Evolutionary conservation across 2,888 invertebrate species (phyloP), one percentile per base, ranked within the genome.

Genomic region (Ormyrus pomaceus): DNA sequence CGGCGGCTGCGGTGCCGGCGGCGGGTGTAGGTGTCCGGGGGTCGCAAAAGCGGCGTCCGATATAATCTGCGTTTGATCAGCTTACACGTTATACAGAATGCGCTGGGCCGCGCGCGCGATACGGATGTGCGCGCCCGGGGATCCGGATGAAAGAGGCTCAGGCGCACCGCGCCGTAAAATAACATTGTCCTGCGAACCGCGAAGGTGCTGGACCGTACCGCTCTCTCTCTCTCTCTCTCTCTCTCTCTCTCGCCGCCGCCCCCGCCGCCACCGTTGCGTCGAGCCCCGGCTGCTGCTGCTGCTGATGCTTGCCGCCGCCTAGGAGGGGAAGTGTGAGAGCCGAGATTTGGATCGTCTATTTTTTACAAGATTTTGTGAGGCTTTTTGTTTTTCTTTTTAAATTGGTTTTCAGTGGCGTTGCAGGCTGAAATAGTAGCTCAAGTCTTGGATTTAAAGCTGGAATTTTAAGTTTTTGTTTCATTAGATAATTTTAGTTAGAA

Each of bases 111-210:
- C 68, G 71, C 48, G 56, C 46, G 68, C 74, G 71, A 78, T 78
- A 72, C 77, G 73, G 79, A 71, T 76, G 79, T 70, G 80, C 74
- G 80, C 83, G 69, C 82, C 66, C 86, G 86, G 85, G 86, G 86
- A 87, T 86, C 87, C 87, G 89, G 89, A 88, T 89, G 88, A 90
- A 90, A 90, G 89, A 89, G 90, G 90, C 90, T 90, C 89, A 90
- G 87, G 86, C 86, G 87, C 89, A 90, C 84, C 88, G 86, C 87
- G 87, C 88, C 90, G 90, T 89, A 90, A 90, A 90, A 90, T 90
- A 90, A 90, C 90, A 89, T 90, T 90, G 90, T 88, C 86, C 87
- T 87, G 86, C 85, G 86, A 86, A 85, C 84, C 84, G 84, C 85
- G 86, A 83, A 85, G 84, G 85, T 84, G 84, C 68, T 79, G 79